Base-by-base conservation (phyloP, 2,888 invertebrate genomes). In the Cerceris ruficornis region DNA sequence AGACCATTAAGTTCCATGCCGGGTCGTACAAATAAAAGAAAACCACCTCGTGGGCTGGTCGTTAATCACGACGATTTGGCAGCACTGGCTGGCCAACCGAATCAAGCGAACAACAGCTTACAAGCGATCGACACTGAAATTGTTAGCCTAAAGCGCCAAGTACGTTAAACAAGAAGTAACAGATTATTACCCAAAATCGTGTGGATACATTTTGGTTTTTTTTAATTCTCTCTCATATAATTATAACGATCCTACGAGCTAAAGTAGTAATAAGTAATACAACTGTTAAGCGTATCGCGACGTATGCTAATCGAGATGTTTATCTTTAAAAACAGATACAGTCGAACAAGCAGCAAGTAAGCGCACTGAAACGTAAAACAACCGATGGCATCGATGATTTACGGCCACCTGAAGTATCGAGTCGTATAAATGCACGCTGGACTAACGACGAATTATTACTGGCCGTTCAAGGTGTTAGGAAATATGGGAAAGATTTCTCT, bases 1-100 rank as follows among this genome's bases (percentile, higher is more conserved):
- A 93, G 94, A 79, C 94, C 94, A 43, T 88, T 92, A 88, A 92
- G 92, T 88, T 92, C 92, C 87, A 93, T 94, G 87, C 93, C 93
- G 69, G 94, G 94, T 84, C 92, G 92, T 87, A 89, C 92, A 75
- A 93, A 94, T 91, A 94, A 94, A 90, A 96, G 98, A 91, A 97
- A 97, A 92, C 97, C 98, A 89, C 98, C 98, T 80, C 96, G 97
- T 90, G 98, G 98, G 93, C 98, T 99, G 96, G 97, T 98, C 94
- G 97, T 99, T 94, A 98, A 98, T 95, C 97, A 98, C 93, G 98
- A 98, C 93, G 98, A 98, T 94, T 95, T 99, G 93, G 96, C 97
- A 87, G 96, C 97, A 88, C 95, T 99, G 94, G 98, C 98, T 79
- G 95, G 96, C 82, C 96, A 95, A 88, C 95, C 96, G 75, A 94